Percentiles rank a stretch among this genome's conserved stretches.
Conservation (phyloP, 2,888 invertebrate species). For the Pedicia rivosa region DNA sequence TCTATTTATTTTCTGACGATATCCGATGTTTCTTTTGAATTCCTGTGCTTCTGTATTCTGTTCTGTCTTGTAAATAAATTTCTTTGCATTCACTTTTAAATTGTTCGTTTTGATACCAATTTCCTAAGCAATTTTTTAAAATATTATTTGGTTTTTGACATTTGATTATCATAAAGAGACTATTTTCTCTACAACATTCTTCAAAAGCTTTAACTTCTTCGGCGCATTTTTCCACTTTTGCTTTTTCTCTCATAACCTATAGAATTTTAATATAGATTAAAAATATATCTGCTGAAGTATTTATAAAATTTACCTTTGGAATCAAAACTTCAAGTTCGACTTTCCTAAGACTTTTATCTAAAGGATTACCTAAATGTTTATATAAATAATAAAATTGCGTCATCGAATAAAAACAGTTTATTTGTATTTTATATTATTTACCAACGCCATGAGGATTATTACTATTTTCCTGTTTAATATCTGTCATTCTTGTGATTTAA, state of each 20-base stretch:
- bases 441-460: too few relatives aligned
- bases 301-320: too few relatives aligned
- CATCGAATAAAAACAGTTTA: too few relatives aligned
- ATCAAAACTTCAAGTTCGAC: slow-evolving; percentile 81
- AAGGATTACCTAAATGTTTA: slow-evolving; percentile 58
- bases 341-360: slow-evolving; percentile 65
- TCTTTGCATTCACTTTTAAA: slow-evolving; percentile 59
- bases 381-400: too few relatives aligned
- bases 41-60: slow-evolving; percentile 70
- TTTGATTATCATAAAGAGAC: slow-evolving; percentile 51
- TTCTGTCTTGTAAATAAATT: slow-evolving; percentile 65
- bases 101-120: slow-evolving; percentile 62
- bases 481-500: too few relatives aligned
- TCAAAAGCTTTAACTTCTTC: slow-evolving; percentile 54
- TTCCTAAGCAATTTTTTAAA: slow-evolving; percentile 51
- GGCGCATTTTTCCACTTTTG: slow-evolving; percentile 61
- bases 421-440: too few relatives aligned
- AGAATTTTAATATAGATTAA: too few relatives aligned
- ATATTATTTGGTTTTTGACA: slow-evolving; percentile 56
- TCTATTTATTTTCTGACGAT: background rate
- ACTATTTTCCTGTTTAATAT: too few relatives aligned
- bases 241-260: slow-evolving; percentile 71
- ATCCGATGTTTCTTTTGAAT: slow-evolving; percentile 37
- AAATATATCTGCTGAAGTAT: too few relatives aligned
- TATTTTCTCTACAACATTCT: slow-evolving; percentile 53